Evolutionary conservation across 2,797 vertebrate species (phyloP).

Genomic region (Euphonia xanthogaster): DNA sequence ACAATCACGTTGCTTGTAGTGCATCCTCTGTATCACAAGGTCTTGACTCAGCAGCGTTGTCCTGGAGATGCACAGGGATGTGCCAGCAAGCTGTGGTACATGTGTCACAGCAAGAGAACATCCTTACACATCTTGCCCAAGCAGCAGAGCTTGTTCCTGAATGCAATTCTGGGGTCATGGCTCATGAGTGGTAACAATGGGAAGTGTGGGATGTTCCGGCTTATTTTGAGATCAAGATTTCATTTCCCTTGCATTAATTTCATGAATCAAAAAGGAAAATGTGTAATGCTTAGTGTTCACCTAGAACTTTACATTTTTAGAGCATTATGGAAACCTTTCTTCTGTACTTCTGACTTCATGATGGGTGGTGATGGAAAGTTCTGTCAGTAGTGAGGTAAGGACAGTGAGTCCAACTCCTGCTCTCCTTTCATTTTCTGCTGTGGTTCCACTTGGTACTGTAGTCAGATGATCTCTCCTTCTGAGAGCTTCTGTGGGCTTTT

Average conservation of each 20-base stretch:
- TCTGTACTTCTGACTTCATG: not conserved
- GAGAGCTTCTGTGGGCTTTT: not conserved
- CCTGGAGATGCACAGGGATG: not conserved
- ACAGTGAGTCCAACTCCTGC: not conserved
- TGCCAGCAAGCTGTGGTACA: not conserved
- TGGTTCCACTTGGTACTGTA: not conserved
- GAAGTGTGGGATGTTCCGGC: not conserved
- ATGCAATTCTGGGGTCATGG: not conserved
- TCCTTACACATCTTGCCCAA: not conserved
- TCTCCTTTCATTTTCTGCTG: not conserved
- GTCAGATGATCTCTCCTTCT: not conserved
- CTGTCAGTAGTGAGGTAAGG: not conserved
- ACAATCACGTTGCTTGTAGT: rapidly evolving
- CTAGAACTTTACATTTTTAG: not conserved
- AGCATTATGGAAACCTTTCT: not conserved
- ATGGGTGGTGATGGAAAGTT: not conserved
- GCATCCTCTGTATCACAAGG: not conserved
- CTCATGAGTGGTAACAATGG: not conserved
- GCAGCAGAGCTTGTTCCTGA: not conserved
- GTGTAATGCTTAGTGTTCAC: not conserved
- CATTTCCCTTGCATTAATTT: not conserved
- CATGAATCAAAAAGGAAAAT: conserved; percentile 10
- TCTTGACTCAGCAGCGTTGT: not conserved
- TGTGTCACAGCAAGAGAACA: not conserved
- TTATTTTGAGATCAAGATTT: not conserved